Evolutionary conservation across 2,113 vertebrate genomes (phyloP).

Genomic region (Xenopus laevis): DNA sequence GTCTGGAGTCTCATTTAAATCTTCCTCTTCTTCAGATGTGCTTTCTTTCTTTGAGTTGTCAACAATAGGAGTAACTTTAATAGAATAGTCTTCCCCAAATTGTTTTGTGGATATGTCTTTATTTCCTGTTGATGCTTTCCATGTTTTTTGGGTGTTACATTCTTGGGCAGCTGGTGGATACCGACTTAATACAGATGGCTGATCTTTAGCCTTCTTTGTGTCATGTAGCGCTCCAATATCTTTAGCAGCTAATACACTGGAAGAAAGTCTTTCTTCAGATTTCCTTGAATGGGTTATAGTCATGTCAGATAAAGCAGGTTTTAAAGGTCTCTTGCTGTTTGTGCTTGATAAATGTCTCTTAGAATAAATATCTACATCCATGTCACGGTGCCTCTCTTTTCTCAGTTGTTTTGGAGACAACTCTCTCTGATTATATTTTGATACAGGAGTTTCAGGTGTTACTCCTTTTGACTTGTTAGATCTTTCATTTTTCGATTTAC

Average conservation of each 20-base stretch:
- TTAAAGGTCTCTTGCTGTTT: conserved; percentile 66
- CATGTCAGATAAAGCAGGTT: conserved; percentile 57
- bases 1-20: conserved; percentile 47
- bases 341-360: conserved; percentile 70
- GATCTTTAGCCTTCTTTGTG: conserved; percentile 72
- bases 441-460: conserved; percentile 58
- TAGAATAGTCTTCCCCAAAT: conserved; percentile 66
- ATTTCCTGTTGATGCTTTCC: conserved; percentile 63
- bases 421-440: conserved; percentile 74
- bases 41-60: conserved; percentile 57
- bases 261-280: conserved; percentile 66
- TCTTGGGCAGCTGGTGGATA: conserved; percentile 93
- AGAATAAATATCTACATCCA: conserved; percentile 64
- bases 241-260: conserved; percentile 50
- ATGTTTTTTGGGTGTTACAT: conserved; percentile 64
- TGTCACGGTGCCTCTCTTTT: conserved; percentile 67
- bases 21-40: conserved; percentile 58
- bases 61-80: conserved; percentile 56
- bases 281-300: conserved; percentile 42
- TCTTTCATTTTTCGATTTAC: conserved; percentile 75
- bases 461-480: conserved; percentile 69
- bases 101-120: conserved; percentile 72
- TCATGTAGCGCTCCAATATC: conserved; percentile 60
- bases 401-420: conserved; percentile 79
- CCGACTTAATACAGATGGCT: conserved; percentile 84